Conservation (phyloP, 2,888 invertebrate species). For the Agriopis aurantiaria region DNA sequence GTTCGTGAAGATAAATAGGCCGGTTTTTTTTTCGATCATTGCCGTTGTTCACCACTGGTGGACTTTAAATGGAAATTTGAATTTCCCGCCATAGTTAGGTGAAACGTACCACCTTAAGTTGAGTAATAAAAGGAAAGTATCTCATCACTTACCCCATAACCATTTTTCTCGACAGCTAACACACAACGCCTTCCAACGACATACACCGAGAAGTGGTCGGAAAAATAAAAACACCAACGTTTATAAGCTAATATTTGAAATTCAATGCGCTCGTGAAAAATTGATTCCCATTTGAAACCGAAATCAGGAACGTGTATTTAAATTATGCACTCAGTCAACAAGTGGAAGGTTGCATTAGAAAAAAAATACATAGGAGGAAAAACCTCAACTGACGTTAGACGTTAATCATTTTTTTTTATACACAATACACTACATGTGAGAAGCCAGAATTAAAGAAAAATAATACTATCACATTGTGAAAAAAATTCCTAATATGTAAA, state of each 20-base stretch:
- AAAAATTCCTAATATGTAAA: not conserved
- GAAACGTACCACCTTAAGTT: too few species aligned
- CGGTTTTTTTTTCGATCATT: too few species aligned
- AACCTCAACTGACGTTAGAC: conserved; percentile 35
- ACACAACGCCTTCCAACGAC: conserved; percentile 69
- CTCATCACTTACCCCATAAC: conserved; percentile 69
- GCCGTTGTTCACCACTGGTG: too few species aligned
- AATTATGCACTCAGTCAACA: conserved; percentile 70
- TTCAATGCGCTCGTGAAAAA: conserved; percentile 83
- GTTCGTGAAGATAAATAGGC: too few species aligned
- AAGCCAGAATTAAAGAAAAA: not conserved
- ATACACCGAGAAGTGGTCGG: conserved; percentile 64
- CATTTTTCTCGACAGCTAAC: conserved; percentile 40
- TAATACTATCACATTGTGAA: conserved; percentile 16
- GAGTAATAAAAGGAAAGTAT: too few species aligned
- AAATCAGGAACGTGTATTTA: conserved; percentile 66
- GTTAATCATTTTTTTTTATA: conserved; percentile 16
- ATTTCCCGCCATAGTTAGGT: too few species aligned
- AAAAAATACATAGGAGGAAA: conserved; percentile 43
- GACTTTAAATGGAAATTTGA: too few species aligned
- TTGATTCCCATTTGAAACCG: conserved; percentile 69
- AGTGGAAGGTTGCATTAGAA: conserved; percentile 72
- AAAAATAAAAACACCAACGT: conserved; percentile 73
- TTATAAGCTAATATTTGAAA: conserved; percentile 84
- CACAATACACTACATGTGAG: conserved; percentile 1